Evolutionary conservation across 53 echinoderm and acorn worm species (phyloP), one percentile per base, ranked within the genome.

Genomic region (Paracentrotus lividus): DNA sequence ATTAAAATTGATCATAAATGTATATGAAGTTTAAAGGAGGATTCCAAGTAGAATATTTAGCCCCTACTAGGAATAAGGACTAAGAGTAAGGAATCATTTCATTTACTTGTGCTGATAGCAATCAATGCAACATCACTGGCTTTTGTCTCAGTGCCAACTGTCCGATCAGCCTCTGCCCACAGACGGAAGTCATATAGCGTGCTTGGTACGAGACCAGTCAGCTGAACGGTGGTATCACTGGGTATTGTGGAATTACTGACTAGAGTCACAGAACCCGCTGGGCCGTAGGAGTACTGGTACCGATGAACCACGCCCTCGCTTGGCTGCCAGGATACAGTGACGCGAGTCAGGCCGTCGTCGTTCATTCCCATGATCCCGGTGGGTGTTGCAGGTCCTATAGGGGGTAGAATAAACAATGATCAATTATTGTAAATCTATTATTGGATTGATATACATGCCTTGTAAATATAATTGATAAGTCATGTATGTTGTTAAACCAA

Each of bases 111-210:
- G 72, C 51, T 49, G 53, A 90, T 53, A 29, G 27, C 14, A 4
- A 52, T 7, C 4, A 52, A 49, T 21, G 4, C 27, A 9, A 49
- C 16, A 44, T 27, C 49, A 72, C 90, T 90, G 49, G 33, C 0
- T 23, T 53, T 75, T 1, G 75, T 90, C 45, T 90, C 90, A 21
- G 8, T 40, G 13, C 49, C 49, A 24, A 15, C 32, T 1, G 47
- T 15, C 0, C 21, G 90, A 88, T 85, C 38, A 47, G 67, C 81
- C 40, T 47, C 85, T 29, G 92, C 92, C 77, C 90, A 94, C 77
- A 96, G 76, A 2, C 58, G 60, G 95, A 95, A 93, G 0, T 90
- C 90, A 51, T 96, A 96, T 57, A 49, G 92, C 8, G 91, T 95
- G 57, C 55, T 81, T 12, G 94, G 61, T 8, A 14, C 43, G 31